phyloP scores from a whole-genome alignment of 2,113 vertebrate species.

The Typhlomys cinereus region DNA sequence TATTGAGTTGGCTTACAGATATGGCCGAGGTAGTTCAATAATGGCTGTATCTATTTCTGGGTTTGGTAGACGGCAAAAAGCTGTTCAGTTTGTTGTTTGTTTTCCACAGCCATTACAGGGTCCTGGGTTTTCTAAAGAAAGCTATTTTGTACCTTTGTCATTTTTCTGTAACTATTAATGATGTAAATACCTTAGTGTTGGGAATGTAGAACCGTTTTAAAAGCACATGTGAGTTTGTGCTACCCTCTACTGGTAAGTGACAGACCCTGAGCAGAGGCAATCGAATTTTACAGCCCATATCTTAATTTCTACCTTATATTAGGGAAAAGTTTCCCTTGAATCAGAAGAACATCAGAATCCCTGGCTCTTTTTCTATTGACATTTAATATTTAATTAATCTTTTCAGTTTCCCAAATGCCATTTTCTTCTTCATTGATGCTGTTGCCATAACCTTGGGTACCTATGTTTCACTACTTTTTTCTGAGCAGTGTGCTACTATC shows the following conservation, averaged over 20 bases:
- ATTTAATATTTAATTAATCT: too few relatives aligned
- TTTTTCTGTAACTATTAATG: background rate
- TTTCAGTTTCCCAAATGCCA: background rate
- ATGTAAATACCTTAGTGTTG: background rate
- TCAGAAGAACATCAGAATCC: background rate
- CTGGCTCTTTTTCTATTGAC: background rate
- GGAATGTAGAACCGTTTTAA: background rate
- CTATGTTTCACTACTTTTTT: background rate
- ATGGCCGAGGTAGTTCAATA: too few relatives aligned
- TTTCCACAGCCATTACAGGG: too few relatives aligned
- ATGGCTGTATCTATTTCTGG: too few relatives aligned
- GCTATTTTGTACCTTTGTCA: too few relatives aligned
- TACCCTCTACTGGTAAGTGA: constrained; percentile 68
- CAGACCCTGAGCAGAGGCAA: background rate
- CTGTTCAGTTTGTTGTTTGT: too few relatives aligned
- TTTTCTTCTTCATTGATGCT: background rate
- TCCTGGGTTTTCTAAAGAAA: too few relatives aligned
- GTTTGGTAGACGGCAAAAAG: too few relatives aligned
- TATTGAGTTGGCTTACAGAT: too few relatives aligned
- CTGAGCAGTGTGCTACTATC: fast-evolving
- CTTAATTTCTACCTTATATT: background rate
- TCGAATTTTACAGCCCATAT: background rate
- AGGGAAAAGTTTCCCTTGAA: background rate
- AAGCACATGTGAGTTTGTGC: background rate
- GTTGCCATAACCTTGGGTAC: background rate